Percentiles rank a stretch among this genome's conserved stretches.
phyloP scores from a whole-genome alignment of 2,888 invertebrate genomes.

The Philereme vetulata region DNA sequence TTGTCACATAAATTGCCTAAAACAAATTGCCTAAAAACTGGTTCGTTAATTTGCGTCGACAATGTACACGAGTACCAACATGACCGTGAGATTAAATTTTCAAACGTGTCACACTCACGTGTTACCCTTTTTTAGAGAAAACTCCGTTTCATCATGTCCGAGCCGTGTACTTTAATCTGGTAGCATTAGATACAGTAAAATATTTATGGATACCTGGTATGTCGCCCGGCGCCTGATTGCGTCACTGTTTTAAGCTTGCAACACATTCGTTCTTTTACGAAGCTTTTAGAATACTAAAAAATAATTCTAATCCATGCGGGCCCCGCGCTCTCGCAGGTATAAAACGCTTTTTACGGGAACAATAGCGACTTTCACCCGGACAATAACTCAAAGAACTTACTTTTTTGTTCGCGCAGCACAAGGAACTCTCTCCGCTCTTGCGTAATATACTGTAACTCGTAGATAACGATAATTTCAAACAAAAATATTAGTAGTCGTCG shows the following conservation, averaged over 20 bases:
- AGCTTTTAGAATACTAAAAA: conserved; percentile 72
- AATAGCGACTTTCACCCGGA: conserved; percentile 73
- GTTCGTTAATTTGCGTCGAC: conserved; percentile 66
- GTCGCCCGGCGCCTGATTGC: conserved; percentile 25
- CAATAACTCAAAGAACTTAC: conserved; percentile 68
- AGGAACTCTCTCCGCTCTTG: conserved; percentile 72
- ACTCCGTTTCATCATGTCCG: conserved; percentile 62
- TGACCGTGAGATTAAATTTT: conserved; percentile 74
- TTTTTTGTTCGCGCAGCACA: conserved; percentile 64
- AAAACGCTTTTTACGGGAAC: conserved; percentile 65
- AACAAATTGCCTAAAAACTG: conserved; percentile 56
- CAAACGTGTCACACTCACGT: conserved; percentile 65
- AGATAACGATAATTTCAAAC: conserved; percentile 38
- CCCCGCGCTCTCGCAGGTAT: conserved; percentile 65
- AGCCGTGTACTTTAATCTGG: conserved; percentile 60
- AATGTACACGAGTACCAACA: conserved; percentile 57
- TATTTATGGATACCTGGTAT: conserved; percentile 47
- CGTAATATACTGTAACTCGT: conserved; percentile 57
- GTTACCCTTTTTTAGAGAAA: conserved; percentile 69
- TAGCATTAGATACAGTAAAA: conserved; percentile 49
- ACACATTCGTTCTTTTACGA: conserved; percentile 64
- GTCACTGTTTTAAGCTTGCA: conserved; percentile 32
- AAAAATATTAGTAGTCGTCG: conserved; percentile 52
- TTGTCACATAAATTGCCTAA: conserved; percentile 58
- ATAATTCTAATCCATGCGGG: conserved; percentile 58